Base-by-base conservation (phyloP, 2,113 vertebrate species). In the Zapus hudsonius region DNA sequence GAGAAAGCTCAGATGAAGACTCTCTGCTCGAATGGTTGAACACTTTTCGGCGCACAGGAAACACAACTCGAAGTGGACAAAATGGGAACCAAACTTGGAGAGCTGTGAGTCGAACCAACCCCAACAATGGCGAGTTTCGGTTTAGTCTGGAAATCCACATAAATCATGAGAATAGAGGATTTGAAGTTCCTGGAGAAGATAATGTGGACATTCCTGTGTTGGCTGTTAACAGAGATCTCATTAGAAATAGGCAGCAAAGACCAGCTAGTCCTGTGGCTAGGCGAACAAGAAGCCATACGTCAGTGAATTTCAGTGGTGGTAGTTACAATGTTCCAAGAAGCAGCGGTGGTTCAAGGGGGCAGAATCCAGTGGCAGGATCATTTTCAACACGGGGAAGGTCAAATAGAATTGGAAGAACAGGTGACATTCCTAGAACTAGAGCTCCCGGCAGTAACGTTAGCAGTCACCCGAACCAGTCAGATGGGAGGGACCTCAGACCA, bases 91-190 rank as follows among this genome's bases (percentile, higher is more conserved):
- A 99, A 96, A 99, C 98, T 20, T 99, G 99, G 99, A 99, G 99
- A 72, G 99, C 99, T 0, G 99, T 99, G 97, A 99, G 99, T 96
- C 99, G 98, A 96, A 99, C 99, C 73, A 99, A 99, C 95, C 99
- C 99, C 0, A 99, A 98, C 97, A 99, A 98, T 22, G 99, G 99
- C 44, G 99, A 99, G 94, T 99, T 99, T 90, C 98, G 99, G 33
- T 99, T 99, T 97, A 99, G 99, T 96, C 98, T 99, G 42, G 99
- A 99, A 98, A 99, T 99, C 95, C 99, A 99, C 95, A 99, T 99
- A 96, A 99, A 99, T 96, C 99, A 99, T 0, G 99, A 99, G 94
- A 98, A 99, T 94, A 98, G 98, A 95, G 98, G 92, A 91, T 96
- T 61, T 33, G 97, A 97, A 96, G 74, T 95, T 61, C 74, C 86